Evolutionary conservation across 2,113 vertebrate species (phyloP).

Genomic region (Zapus hudsonius): DNA sequence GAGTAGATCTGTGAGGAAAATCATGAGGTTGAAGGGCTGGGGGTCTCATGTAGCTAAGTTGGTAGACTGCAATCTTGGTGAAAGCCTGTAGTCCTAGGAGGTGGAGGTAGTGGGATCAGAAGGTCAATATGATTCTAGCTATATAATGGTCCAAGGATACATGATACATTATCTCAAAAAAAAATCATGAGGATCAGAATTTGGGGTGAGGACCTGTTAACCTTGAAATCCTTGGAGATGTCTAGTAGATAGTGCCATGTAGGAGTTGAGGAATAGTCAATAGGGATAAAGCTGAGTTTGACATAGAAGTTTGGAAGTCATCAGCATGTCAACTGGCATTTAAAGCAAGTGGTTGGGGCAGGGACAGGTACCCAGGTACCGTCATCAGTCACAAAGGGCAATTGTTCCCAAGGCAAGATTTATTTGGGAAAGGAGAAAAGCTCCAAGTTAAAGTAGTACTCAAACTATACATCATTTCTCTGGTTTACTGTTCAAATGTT

Average conservation of each 20-base stretch:
- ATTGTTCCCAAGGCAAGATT: neutral
- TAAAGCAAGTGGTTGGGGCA: neutral
- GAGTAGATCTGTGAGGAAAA: neutral
- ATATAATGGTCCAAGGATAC: too few relatives aligned
- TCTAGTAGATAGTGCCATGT: neutral
- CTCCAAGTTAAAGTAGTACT: neutral
- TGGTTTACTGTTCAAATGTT: constrained; percentile 42
- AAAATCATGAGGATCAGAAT: neutral
- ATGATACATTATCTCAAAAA: too few relatives aligned
- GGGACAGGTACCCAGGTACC: neutral
- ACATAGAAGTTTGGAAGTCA: neutral
- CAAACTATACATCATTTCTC: neutral
- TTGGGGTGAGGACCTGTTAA: neutral
- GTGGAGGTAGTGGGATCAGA: too few relatives aligned
- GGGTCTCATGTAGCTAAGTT: too few relatives aligned
- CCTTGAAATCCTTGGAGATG: neutral
- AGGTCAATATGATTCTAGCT: too few relatives aligned
- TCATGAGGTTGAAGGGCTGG: too few relatives aligned
- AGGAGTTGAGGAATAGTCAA: neutral
- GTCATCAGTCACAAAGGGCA: neutral
- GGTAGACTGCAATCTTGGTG: too few relatives aligned
- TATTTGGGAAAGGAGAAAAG: neutral
- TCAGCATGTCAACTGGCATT: neutral
- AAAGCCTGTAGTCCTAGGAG: too few relatives aligned
- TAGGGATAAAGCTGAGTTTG: neutral